Percentiles rank a stretch among this genome's conserved stretches.
Evolutionary conservation across 2,888 invertebrate genomes (phyloP).

Genomic region (Drosophila sordidapex): DNA sequence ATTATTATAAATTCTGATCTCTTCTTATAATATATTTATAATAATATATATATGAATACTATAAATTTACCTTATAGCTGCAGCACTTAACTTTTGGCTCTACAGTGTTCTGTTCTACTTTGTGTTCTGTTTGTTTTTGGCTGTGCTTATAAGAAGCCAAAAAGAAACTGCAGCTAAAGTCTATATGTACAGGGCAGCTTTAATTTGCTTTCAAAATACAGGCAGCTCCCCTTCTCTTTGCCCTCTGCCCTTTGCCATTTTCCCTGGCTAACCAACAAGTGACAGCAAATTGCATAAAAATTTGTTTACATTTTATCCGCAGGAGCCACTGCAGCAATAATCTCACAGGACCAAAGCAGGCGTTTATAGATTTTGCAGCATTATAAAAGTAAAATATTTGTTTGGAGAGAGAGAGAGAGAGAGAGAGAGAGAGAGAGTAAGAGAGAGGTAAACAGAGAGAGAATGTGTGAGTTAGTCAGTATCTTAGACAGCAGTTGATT

Average conservation of each 20-base stretch:
- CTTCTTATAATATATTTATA: neutral
- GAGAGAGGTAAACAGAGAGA: conserved; percentile 24
- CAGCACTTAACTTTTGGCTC: too few relatives aligned
- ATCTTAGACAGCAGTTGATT: conserved; percentile 44
- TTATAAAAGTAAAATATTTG: conserved; percentile 70
- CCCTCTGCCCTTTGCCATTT: neutral
- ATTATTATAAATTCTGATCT: neutral
- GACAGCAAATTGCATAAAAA: conserved; percentile 73
- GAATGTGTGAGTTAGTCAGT: conserved; percentile 41
- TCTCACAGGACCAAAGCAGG: conserved; percentile 16
- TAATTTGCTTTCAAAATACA: conserved; percentile 3
- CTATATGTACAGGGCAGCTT: conserved; percentile 29
- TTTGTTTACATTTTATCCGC: conserved; percentile 63
- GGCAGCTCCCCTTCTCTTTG: neutral
- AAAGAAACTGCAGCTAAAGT: conserved; percentile 25
- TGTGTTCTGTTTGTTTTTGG: conserved; percentile 1
- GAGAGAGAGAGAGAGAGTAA: conserved; percentile 4
- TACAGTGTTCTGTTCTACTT: too few relatives aligned
- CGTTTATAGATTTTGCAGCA: conserved; percentile 67
- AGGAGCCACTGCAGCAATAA: conserved; percentile 17
- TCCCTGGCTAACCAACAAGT: conserved; percentile 47
- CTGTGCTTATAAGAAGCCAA: conserved; percentile 2
- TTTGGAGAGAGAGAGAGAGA: conserved; percentile 35
- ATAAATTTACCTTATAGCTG: neutral
- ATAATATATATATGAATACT: neutral